Base-by-base conservation (phyloP, 2,888 invertebrate species). In the Heliconius erato region DNA sequence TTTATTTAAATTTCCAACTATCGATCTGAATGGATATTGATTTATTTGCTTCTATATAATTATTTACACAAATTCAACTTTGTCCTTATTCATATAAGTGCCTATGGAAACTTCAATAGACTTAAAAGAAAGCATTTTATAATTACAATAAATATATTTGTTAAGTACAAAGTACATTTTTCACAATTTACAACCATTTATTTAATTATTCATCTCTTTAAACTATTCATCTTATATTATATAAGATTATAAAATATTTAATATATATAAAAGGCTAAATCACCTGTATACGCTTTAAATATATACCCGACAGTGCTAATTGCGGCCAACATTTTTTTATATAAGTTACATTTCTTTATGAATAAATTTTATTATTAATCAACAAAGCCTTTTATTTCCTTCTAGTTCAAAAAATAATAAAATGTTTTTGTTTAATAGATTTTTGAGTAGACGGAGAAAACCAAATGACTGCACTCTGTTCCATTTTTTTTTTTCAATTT, bases 361-460 rank as follows among this genome's bases (percentile, higher is more conserved):
- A 87, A 84, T 86, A 86, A 86, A 86, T 85, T 82, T 85, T 85
- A 84, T 85, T 84, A 82, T 85, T 68, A 69, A 69, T 65, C 44
- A 63, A 6, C 44, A 59, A 79, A 80, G 65, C 49, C 74, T 83
- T 83, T 79, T 81, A 84, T 83, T 16, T 69, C 23, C 26, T 67
- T 49, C 40, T 40, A 2, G 40, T 40, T 40, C 11, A 2, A 40
- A 40, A 2, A 40, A 40, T 40, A 40, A 40, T 40, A 2, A 40
- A 11, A 40, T 40, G 40, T 40, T 40, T 40, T 11, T 54, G 19
- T 54, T 54, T 54, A 54, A 19, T 54, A 19, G 19, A 19, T 54
- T 54, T 54, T 2, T 54, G 6, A 54, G 19, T 54, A 19, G 49
- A 54, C 19, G 6, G 49, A 49, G 49, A 49, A 54, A 54, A 54